Percentiles rank a stretch among this genome's conserved stretches.
These are phyloP conservation scores for Oscheius sp. DNA, from an alignment of 2,888 invertebrate species.

Conservation along the genomic window DNA sequence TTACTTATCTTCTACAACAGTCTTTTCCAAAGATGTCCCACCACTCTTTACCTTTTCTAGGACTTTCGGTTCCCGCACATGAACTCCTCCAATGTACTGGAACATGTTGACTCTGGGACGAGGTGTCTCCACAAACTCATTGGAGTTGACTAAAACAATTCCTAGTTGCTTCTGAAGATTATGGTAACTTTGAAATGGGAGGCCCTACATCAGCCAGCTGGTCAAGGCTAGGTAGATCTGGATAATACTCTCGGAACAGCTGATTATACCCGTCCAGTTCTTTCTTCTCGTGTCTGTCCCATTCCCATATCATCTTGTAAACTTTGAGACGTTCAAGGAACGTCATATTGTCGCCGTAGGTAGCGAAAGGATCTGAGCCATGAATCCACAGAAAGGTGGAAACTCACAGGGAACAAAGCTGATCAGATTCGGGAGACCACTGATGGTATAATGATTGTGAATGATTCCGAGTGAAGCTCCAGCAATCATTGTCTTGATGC, in stretches of 20 bases:
- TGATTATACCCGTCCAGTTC: neutral
- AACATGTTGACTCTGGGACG: constrained; percentile 23
- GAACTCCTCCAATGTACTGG: constrained; percentile 29
- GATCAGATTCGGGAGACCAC: constrained; percentile 7
- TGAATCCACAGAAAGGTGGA: neutral
- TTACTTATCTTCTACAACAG: constrained; percentile 4
- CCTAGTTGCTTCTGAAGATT: constrained; percentile 2
- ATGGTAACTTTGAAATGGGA: neutral
- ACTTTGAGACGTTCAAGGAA: constrained; percentile 15
- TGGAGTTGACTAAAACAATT: constrained; percentile 18
- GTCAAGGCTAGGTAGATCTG: neutral
- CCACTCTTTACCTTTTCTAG: neutral
- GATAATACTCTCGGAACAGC: constrained; percentile 15
- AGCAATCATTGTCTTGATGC: neutral
- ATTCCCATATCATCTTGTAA: neutral
- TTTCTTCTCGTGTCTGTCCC: neutral
- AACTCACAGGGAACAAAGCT: constrained; percentile 25
- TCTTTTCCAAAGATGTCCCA: neutral
- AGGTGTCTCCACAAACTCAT: constrained; percentile 32
- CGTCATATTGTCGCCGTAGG: constrained; percentile 23
- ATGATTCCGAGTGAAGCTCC: constrained; percentile 5
- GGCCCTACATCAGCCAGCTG: constrained; percentile 11
- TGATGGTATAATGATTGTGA: constrained; percentile 17
- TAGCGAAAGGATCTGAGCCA: neutral
- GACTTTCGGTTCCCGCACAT: constrained; percentile 3